These are phyloP conservation scores for Polyommatus iphigenia DNA, from an alignment of 2,888 invertebrate species.

Conservation along the genomic window DNA sequence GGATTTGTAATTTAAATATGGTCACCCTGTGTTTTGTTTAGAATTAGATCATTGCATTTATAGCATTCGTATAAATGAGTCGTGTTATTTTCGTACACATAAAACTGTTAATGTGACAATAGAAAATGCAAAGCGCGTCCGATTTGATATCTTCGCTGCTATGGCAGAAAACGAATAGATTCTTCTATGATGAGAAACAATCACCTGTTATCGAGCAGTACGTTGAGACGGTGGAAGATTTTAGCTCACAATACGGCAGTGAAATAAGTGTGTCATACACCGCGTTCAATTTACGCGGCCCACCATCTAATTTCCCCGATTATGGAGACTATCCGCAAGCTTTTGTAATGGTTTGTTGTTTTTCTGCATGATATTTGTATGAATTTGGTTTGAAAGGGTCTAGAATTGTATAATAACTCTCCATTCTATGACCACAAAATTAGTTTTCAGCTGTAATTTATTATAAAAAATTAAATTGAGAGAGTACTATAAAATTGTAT, in stretches of 20 bases:
- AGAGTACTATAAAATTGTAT: too few species aligned
- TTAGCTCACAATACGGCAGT: slow-evolving; percentile 94
- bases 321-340: slow-evolving; percentile 96
- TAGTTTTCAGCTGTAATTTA: too few species aligned
- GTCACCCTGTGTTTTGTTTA: too few species aligned
- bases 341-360: slow-evolving; percentile 88
- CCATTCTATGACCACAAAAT: too few species aligned
- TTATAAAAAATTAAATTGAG: too few species aligned
- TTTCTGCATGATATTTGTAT: slow-evolving; percentile 21
- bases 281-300: slow-evolving; percentile 91
- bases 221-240: slow-evolving; percentile 88
- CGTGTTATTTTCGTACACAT: neutral
- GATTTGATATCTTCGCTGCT: slow-evolving; percentile 69
- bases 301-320: slow-evolving; percentile 90
- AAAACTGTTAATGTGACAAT: neutral
- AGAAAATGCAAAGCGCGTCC: slow-evolving; percentile 68
- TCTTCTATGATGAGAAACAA: slow-evolving; percentile 56
- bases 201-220: slow-evolving; percentile 85
- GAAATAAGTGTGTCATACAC: slow-evolving; percentile 93
- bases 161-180: slow-evolving; percentile 63
- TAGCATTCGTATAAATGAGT: neutral
- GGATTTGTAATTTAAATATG: too few species aligned
- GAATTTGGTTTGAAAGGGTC: neutral
- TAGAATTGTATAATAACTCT: too few species aligned
- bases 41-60: neutral